Conservation (phyloP, 2,113 vertebrate genomes). For the Setophaga coronata region DNA sequence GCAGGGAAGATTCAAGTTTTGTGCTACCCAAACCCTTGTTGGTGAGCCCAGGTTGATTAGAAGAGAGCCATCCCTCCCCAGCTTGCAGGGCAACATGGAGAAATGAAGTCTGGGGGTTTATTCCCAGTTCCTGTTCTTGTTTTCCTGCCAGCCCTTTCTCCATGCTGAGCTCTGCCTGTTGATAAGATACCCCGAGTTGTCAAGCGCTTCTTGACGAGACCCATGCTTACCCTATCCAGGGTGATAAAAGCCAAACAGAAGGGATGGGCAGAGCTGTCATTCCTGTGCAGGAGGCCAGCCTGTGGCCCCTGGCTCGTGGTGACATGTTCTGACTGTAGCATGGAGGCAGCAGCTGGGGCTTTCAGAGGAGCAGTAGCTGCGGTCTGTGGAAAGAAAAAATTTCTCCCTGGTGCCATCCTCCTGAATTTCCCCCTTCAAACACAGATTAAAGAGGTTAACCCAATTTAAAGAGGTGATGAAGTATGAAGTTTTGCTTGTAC, state of each 20-base stretch:
- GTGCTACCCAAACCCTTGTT: rapidly evolving
- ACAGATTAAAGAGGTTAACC: not conserved
- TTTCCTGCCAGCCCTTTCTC: not conserved
- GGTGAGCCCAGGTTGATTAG: not conserved
- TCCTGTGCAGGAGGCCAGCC: not conserved
- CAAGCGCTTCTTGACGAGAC: not conserved
- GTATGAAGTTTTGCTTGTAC: not conserved
- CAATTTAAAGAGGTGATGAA: not conserved
- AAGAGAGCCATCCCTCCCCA: not conserved
- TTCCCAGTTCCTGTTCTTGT: not conserved
- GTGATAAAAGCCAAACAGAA: not conserved
- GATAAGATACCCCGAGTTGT: not conserved
- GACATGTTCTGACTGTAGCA: not conserved
- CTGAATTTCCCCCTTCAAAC: not conserved
- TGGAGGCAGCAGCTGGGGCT: not conserved
- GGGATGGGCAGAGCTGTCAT: not conserved
- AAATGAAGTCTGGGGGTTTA: not conserved
- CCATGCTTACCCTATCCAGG: not conserved
- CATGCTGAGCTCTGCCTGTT: not conserved
- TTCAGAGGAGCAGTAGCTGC: not conserved
- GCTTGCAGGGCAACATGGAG: not conserved
- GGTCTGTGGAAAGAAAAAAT: not conserved
- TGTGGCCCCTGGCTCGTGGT: rapidly evolving
- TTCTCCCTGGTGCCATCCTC: not conserved
- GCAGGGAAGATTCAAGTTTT: not conserved